These are phyloP conservation scores for Drosophila vallismaia DNA, from an alignment of 2,888 invertebrate genomes.

Conservation along the genomic window DNA sequence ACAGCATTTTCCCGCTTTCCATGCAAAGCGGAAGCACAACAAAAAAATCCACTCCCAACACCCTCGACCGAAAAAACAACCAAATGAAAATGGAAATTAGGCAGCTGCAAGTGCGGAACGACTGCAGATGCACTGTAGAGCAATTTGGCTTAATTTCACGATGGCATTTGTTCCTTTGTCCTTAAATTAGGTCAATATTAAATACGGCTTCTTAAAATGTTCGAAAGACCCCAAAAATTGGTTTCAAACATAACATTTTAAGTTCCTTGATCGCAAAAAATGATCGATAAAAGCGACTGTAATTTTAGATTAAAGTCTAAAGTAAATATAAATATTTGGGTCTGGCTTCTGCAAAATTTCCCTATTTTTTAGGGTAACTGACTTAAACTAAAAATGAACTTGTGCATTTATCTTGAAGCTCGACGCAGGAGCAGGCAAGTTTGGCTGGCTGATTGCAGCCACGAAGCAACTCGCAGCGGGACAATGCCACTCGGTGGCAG, in stretches of 20 bases:
- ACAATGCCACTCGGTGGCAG: slow-evolving; percentile 31
- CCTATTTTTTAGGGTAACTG: slow-evolving; percentile 32
- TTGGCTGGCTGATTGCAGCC: slow-evolving; percentile 72
- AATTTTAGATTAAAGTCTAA: neutral
- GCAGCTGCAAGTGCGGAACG: slow-evolving; percentile 16
- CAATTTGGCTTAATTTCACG: slow-evolving; percentile 23
- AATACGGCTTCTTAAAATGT: neutral
- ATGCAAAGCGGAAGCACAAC: slow-evolving; percentile 22
- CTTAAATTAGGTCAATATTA: neutral
- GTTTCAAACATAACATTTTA: neutral
- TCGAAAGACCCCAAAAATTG: neutral
- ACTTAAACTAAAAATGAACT: slow-evolving; percentile 71
- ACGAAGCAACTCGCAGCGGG: slow-evolving; percentile 47
- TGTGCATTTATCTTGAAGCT: slow-evolving; percentile 78
- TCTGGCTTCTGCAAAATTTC: neutral
- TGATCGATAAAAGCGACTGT: neutral
- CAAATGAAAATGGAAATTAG: slow-evolving; percentile 50
- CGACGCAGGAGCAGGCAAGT: slow-evolving; percentile 59
- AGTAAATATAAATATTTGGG: neutral
- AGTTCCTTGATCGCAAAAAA: neutral
- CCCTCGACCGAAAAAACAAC: slow-evolving; percentile 8
- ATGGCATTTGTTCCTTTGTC: neutral
- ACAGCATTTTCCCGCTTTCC: slow-evolving; percentile 57
- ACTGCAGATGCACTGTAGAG: slow-evolving; percentile 26
- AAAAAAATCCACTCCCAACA: slow-evolving; percentile 17